Conservation (phyloP, 2,797 vertebrate species). For the Gymnocypris eckloni region DNA sequence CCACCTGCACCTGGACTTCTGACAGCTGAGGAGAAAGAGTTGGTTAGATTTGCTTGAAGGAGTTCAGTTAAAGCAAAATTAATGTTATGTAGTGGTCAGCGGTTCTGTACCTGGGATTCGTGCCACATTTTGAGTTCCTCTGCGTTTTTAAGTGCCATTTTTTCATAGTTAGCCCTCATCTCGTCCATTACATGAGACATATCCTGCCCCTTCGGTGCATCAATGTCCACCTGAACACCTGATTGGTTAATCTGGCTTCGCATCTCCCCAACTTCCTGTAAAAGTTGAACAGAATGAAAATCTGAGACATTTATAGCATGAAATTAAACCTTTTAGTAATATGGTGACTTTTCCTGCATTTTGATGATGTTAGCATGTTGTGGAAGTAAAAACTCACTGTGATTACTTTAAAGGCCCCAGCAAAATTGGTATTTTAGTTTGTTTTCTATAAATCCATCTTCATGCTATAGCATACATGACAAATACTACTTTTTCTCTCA, state of each 20-base stretch:
- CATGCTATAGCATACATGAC: background rate
- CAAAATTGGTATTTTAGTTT: background rate
- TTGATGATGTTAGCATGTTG: background rate
- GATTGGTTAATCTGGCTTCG: constrained; percentile 84
- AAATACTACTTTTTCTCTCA: too few species aligned
- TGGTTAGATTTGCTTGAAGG: background rate
- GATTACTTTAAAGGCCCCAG: background rate
- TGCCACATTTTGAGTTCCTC: constrained; percentile 88
- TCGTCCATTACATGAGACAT: constrained; percentile 87
- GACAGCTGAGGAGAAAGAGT: constrained; percentile 75
- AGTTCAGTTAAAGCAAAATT: background rate
- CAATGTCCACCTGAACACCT: constrained; percentile 90
- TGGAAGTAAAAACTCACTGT: background rate
- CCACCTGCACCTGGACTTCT: constrained; percentile 83
- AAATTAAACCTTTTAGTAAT: background rate
- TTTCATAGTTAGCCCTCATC: constrained; percentile 87
- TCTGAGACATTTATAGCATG: background rate
- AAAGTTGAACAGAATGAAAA: background rate
- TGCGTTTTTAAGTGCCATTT: constrained; percentile 84
- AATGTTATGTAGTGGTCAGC: background rate
- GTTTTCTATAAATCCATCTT: background rate
- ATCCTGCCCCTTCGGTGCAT: constrained; percentile 90
- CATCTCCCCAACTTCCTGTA: constrained; percentile 86
- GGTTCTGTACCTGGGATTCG: constrained; percentile 79
- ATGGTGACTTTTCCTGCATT: background rate